Conservation (phyloP, 2,888 invertebrate species). For the Halictus ligatus region DNA sequence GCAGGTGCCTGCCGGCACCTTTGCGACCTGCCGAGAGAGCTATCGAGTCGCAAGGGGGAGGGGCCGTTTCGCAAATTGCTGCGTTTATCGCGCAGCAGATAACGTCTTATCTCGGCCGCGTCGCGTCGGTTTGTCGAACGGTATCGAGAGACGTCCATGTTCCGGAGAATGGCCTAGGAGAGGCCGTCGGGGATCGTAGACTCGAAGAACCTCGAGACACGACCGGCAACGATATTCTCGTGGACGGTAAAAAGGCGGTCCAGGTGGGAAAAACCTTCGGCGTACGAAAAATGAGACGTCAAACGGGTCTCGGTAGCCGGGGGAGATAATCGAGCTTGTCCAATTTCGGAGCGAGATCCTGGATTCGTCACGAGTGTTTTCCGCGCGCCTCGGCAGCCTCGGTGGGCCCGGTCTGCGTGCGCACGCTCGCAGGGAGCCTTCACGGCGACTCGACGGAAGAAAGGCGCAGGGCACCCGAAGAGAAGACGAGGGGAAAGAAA, state of each 20-base stretch:
- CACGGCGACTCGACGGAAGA: conserved; percentile 21
- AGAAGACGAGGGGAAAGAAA: conserved; percentile 40
- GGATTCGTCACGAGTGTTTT: conserved; percentile 80
- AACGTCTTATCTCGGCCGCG: conserved; percentile 14
- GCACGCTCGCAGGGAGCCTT: conserved; percentile 29
- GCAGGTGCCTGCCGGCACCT: conserved; percentile 82
- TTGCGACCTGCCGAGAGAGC: conserved; percentile 65
- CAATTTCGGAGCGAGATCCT: conserved; percentile 70
- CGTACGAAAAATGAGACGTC: conserved; percentile 45
- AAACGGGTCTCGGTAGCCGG: conserved; percentile 39
- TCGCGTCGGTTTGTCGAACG: not conserved
- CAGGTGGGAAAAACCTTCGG: not conserved
- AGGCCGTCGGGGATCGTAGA: not conserved
- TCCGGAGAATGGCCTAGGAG: not conserved
- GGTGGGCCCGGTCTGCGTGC: conserved; percentile 54
- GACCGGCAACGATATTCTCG: not conserved
- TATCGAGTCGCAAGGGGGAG: conserved; percentile 14
- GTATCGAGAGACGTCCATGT: not conserved
- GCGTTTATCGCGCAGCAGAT: conserved; percentile 29
- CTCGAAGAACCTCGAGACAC: not conserved
- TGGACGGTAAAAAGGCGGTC: not conserved
- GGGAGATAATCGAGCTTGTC: conserved; percentile 76
- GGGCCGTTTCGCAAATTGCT: conserved; percentile 54
- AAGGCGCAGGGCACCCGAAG: not conserved
- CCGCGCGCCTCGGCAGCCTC: conserved; percentile 33